Percentiles rank a stretch among this genome's conserved stretches.
Evolutionary conservation across 2,888 invertebrate species (phyloP).

Genomic region (Sepioteuthis lessoniana): DNA sequence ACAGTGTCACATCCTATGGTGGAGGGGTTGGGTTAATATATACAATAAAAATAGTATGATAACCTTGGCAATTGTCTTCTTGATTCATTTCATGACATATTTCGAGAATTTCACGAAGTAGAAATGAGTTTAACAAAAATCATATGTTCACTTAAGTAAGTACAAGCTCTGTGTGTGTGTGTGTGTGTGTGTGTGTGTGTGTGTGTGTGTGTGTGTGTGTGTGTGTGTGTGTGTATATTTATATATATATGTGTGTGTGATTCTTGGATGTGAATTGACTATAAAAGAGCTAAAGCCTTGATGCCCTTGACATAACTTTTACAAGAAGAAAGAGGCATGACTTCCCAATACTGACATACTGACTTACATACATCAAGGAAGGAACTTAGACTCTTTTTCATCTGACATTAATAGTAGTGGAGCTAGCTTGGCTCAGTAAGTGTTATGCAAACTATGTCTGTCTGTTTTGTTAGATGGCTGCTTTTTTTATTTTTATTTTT

Average conservation of each 20-base stretch:
- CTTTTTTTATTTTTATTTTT: not conserved
- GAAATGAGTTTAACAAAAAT: not conserved
- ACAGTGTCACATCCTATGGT: no score
- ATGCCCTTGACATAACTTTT: conserved; percentile 21
- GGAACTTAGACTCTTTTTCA: conserved; percentile 33
- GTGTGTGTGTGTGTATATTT: no score
- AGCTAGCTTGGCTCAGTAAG: conserved; percentile 7
- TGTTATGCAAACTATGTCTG: not conserved
- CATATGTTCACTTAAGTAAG: not conserved
- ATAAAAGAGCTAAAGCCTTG: not conserved
- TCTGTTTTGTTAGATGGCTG: not conserved
- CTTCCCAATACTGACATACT: conserved; percentile 12
- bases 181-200: no score
- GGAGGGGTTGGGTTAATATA: no score
- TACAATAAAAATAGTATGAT: no score
- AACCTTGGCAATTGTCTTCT: no score
- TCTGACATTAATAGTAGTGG: conserved; percentile 14
- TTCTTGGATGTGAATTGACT: not conserved
- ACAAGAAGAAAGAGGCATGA: not conserved
- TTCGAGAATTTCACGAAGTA: not conserved
- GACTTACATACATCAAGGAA: conserved; percentile 11
- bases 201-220: no score
- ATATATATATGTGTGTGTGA: no score
- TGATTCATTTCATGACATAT: not conserved
- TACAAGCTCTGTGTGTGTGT: not conserved